Evolutionary conservation across 2,888 invertebrate genomes (phyloP), one percentile per base, ranked within the genome.

Genomic region (Philereme vetulata): DNA sequence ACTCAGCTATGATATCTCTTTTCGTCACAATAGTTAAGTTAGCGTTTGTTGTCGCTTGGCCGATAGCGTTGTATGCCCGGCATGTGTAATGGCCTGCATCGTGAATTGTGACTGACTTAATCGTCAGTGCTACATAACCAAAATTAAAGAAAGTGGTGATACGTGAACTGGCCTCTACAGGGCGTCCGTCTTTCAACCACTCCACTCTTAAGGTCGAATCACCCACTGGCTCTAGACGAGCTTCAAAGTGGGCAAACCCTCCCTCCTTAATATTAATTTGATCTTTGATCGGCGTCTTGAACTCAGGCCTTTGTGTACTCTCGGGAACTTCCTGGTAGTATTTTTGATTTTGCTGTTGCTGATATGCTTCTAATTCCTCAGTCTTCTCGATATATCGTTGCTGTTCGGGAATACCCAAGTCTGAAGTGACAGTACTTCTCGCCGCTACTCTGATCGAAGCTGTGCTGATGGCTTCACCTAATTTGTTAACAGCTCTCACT

Each of bases 161-260:
- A 85, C 98, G 95, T 45, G 98, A 98, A 89, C 97, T 97, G 54
- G 98, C 97, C 93, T 98, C 97, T 67, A 98, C 95, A 45, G 97
- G 95, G 68, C 95, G 95, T 60, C 97, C 98, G 85, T 98, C 97
- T 83, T 98, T 97, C 60, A 96, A 94, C 98, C 98, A 98, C 88
- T 98, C 97, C 44, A 98, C 97, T 83, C 94, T 95, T 77, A 98
- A 93, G 51, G 96, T 96, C 4, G 98, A 95, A 86, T 98, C 98
- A 51, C 97, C 98, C 66, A 98, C 94, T 58, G 98, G 98, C 86
- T 98, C 98, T 51, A 98, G 94, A 68, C 98, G 95, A 71, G 98
- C 98, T 93, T 98, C 98, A 79, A 98, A 98, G 82, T 98, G 98
- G 71, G 98, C 98, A 78, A 97, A 98, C 70, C 97, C 98, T 71